phyloP scores from a whole-genome alignment of 2,113 vertebrate genomes.

The Gymnogyps californianus region DNA sequence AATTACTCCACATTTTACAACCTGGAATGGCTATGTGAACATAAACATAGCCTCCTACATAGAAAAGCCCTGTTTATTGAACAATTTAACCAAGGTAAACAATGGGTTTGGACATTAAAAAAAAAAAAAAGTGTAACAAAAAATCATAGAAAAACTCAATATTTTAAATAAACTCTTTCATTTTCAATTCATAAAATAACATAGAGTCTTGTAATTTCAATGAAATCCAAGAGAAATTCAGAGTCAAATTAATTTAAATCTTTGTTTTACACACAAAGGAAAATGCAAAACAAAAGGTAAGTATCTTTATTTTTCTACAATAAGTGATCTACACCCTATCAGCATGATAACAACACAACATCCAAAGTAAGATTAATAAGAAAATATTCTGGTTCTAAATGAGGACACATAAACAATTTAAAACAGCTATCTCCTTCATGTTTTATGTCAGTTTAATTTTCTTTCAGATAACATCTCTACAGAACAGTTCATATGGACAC shows the following conservation, averaged over 20 bases:
- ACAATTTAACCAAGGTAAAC: background rate
- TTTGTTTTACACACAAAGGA: background rate
- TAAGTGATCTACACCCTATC: background rate
- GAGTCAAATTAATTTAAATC: background rate
- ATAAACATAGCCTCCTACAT: background rate
- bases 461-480: background rate
- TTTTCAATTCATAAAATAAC: background rate
- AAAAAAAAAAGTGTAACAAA: background rate
- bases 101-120: background rate
- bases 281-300: background rate
- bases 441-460: background rate
- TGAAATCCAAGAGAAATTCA: background rate
- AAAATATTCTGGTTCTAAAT: background rate
- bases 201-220: background rate
- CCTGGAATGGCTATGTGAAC: background rate
- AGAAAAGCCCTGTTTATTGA: background rate
- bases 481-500: background rate
- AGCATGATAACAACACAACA: background rate
- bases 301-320: background rate
- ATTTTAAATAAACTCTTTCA: background rate
- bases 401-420: background rate
- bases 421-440: background rate
- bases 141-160: background rate
- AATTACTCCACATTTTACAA: background rate
- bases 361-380: background rate